Percentiles rank a stretch among this genome's conserved stretches.
These are phyloP conservation scores for Aleiodes testaceus DNA, from an alignment of 2,888 invertebrate species.

Conservation along the genomic window DNA sequence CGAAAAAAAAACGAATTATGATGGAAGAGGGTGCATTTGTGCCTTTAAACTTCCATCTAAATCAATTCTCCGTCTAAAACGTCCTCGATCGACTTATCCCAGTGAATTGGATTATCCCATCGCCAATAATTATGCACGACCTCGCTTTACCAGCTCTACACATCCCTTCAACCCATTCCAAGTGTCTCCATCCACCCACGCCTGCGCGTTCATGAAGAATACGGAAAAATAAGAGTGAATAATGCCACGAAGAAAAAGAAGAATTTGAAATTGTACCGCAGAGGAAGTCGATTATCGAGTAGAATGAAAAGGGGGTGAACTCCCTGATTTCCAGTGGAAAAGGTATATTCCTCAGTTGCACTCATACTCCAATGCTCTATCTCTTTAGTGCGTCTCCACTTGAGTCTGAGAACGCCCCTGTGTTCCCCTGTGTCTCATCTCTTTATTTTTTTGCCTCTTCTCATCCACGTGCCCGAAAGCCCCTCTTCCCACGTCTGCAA, in stretches of 20 bases:
- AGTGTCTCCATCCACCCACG: slow-evolving; percentile 1
- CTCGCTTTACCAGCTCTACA: slow-evolving; percentile 20
- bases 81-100: slow-evolving; percentile 25
- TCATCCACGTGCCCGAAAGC: slow-evolving; percentile 27
- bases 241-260: background rate
- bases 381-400: background rate
- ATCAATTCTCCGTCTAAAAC: slow-evolving; percentile 3
- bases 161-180: background rate
- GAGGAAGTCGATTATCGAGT: slow-evolving; percentile 14
- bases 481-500: slow-evolving; percentile 17
- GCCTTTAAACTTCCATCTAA: background rate
- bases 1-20: too few relatives aligned
- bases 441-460: slow-evolving; percentile 17
- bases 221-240: background rate
- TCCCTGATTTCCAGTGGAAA: background rate
- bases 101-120: slow-evolving; percentile 28
- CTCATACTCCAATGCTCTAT: slow-evolving; percentile 16
- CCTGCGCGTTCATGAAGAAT: background rate
- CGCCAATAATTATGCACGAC: slow-evolving; percentile 25
- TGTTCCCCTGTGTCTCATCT: slow-evolving; percentile 23
- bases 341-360: slow-evolving; percentile 1
- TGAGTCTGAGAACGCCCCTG: slow-evolving; percentile 18
- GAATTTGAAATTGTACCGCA: slow-evolving; percentile 4
- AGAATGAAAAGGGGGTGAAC: background rate
- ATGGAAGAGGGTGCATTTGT: background rate